phyloP scores from a whole-genome alignment of 2,797 vertebrate species.

The Enteromius paludinosus region DNA sequence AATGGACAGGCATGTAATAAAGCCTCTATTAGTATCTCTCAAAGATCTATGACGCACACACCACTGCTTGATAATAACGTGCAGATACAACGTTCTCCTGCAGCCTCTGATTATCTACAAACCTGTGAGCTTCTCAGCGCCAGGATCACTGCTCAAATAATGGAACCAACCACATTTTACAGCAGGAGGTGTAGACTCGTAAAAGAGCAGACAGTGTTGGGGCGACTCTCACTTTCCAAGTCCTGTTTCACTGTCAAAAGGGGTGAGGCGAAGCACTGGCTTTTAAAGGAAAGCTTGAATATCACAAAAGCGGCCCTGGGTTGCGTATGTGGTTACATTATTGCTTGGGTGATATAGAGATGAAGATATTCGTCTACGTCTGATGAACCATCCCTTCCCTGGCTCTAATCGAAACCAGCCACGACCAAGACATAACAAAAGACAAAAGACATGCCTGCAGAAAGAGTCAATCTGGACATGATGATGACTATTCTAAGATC shows the following conservation, averaged over 20 bases:
- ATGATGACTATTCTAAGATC: constrained; percentile 10
- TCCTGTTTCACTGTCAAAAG: constrained; percentile 53
- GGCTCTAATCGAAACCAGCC: constrained; percentile 55
- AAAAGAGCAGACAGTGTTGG: constrained; percentile 66
- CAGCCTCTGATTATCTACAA: constrained; percentile 72
- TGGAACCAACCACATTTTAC: constrained; percentile 64
- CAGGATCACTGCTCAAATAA: constrained; percentile 62
- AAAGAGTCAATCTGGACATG: constrained; percentile 28
- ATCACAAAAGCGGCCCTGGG: constrained; percentile 22
- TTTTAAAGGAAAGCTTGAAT: constrained; percentile 44
- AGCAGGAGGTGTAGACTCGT: constrained; percentile 72
- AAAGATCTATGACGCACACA: constrained; percentile 27
- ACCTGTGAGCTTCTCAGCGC: constrained; percentile 48
- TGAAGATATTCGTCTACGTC: constrained; percentile 45
- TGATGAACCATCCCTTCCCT: constrained; percentile 33
- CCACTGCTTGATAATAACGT: constrained; percentile 56
- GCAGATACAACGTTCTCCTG: constrained; percentile 65
- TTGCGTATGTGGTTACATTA: constrained; percentile 42
- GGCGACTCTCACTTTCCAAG: constrained; percentile 54
- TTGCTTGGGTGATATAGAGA: constrained; percentile 45
- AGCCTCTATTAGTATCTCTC: constrained; percentile 40
- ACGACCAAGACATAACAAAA: constrained; percentile 33
- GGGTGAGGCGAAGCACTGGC: constrained; percentile 30
- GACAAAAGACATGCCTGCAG: constrained; percentile 22
- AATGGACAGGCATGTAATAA: constrained; percentile 55